Percentiles rank a stretch among this genome's conserved stretches.
Evolutionary conservation across 1,140 invertebrate species (phyloP).

Genomic region (Meloidogyne floridensis): DNA sequence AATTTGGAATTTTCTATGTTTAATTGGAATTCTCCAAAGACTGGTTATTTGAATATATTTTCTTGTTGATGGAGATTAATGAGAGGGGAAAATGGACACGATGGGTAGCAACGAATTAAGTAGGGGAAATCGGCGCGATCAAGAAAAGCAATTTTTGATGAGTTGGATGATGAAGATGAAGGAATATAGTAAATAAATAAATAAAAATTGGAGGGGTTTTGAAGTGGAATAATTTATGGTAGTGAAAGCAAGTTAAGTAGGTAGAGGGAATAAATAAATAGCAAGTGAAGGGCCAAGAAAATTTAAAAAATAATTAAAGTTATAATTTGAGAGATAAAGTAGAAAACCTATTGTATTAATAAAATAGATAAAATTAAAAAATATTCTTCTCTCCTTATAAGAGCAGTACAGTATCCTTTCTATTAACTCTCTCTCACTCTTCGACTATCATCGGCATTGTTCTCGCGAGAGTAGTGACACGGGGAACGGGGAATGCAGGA

Average conservation of each 20-base stretch:
- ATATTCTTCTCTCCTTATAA: no score
- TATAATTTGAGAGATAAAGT: no score
- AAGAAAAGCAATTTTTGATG: slow-evolving; percentile 7
- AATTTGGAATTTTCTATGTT: not conserved
- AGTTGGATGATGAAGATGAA: slow-evolving; percentile 1
- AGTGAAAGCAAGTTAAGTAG: not conserved
- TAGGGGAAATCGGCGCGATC: not conserved
- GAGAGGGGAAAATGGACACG: not conserved
- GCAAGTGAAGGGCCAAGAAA: no score
- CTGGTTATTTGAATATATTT: slow-evolving; percentile 1
- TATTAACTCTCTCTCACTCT: no score
- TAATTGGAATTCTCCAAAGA: not conserved
- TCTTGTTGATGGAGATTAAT: slow-evolving; percentile 2
- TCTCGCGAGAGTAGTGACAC: no score
- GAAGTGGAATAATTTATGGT: not conserved
- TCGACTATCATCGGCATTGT: no score
- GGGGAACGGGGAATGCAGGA: no score
- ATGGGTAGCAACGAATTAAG: not conserved
- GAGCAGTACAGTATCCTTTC: no score
- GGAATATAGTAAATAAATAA: slow-evolving; percentile 2
- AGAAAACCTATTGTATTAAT: no score
- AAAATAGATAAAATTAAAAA: no score
- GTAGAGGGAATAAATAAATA: not conserved
- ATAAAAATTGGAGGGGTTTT: not conserved
- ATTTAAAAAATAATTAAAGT: no score